phyloP scores from a whole-genome alignment of 1,140 invertebrate genomes.

The Procambarus virginalis region DNA sequence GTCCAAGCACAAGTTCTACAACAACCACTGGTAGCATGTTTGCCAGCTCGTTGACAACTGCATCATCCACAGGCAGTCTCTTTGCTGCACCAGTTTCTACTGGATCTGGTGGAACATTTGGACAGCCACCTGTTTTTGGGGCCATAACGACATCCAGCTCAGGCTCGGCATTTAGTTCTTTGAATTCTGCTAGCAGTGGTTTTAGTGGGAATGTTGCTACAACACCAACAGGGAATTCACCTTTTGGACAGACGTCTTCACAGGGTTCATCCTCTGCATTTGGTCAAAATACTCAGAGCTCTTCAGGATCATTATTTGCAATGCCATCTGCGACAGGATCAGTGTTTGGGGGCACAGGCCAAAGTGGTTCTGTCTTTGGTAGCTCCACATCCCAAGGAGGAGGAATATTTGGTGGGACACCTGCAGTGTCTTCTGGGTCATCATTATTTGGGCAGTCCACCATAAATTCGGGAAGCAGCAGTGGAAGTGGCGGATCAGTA shows the following conservation, averaged over 20 bases:
- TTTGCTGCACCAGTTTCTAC: constrained; percentile 9
- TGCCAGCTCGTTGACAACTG: background rate
- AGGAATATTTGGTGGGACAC: constrained; percentile 42
- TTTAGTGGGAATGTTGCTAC: constrained; percentile 13
- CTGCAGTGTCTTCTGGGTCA: constrained; percentile 23
- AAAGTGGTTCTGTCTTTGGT: constrained; percentile 38
- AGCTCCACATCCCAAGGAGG: background rate
- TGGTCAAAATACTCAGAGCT: constrained; percentile 31
- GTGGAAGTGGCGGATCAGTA: constrained; percentile 27
- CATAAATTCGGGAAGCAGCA: constrained; percentile 15
- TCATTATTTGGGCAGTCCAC: constrained; percentile 32
- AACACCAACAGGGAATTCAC: constrained; percentile 2
- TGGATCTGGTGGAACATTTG: background rate
- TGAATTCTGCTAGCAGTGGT: background rate
- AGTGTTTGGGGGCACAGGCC: constrained; percentile 23
- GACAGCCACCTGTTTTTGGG: constrained; percentile 25
- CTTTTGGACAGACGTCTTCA: constrained; percentile 35
- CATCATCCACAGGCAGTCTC: constrained; percentile 12
- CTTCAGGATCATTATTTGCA: constrained; percentile 24
- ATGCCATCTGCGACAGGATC: constrained; percentile 6
- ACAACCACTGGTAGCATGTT: constrained; percentile 7
- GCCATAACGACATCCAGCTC: constrained; percentile 30
- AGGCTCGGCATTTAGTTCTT: constrained; percentile 29
- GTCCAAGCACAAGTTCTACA: background rate
- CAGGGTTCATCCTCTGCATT: constrained; percentile 26